Base-by-base conservation (phyloP, 2,113 vertebrate genomes). In the Phylloscopus whistleri region DNA sequence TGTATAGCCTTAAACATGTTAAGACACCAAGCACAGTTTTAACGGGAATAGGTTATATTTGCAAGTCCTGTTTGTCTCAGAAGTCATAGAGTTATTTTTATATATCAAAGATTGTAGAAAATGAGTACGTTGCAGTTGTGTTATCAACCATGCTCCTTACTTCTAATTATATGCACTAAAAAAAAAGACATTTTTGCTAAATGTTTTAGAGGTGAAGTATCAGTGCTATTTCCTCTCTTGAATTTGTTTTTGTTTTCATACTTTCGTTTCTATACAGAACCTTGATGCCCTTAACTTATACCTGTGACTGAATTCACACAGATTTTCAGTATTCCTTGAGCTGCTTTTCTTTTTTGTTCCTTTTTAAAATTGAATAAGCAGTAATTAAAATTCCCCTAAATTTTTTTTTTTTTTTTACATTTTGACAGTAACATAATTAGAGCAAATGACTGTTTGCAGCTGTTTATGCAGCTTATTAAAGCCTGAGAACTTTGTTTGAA, bases 1-100 rank as follows among this genome's bases (percentile, higher is more conserved):
- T 95, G 79, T 81, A 48, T 72, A 87, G 95, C 95, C 95, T 96
- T 96, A 97, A 96, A 75, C 53, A 49, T 95, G 76, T 48, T 48
- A 63, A 94, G 86, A 97, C 83, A 84, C 94, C 76, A 67, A 96
- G 95, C 91, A 93, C 86, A 87, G 86, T 93, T 94, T 93, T 75
- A 75, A 86, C 0, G 31, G 76, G 80, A 93, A 75, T 62, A 74
- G 66, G 85, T 94, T 86, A 13, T 78, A 93, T 89, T 96, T 91
- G 83, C 60, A 94, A 84, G 76, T 92, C 79, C 68, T 67, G 48
- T 95, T 90, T 84, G 91, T 72, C 67, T 80, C 72, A 86, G 73
- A 92, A 88, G 55, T 90, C 48, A 55, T 64, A 86, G 48, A 86
- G 87, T 91, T 93, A 94, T 95, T 96, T 95, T 96, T 93, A 31